Conservation (phyloP, 2,797 vertebrate species). For the Morelia viridis region DNA sequence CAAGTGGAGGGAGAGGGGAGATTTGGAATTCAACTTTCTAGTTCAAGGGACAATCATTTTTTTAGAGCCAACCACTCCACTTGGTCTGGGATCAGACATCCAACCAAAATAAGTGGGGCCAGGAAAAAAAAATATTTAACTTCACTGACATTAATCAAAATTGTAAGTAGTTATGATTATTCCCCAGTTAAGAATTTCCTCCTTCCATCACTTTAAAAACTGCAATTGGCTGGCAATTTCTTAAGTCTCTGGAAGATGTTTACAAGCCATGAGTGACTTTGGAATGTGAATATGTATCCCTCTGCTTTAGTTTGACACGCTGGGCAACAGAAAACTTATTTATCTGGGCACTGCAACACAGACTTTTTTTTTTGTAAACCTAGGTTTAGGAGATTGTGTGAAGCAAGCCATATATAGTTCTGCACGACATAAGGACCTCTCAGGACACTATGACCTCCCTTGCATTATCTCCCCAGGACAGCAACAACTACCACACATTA, state of each 20-base stretch:
- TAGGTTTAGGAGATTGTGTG: background rate
- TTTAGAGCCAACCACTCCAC: background rate
- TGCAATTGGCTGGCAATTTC: background rate
- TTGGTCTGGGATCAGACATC: background rate
- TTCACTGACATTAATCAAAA: background rate
- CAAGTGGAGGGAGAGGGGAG: constrained; percentile 60
- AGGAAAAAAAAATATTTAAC: background rate
- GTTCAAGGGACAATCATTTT: background rate
- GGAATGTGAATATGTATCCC: background rate
- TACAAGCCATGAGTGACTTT: background rate
- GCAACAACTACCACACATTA: background rate
- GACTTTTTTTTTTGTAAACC: background rate
- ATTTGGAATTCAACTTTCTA: constrained; percentile 37
- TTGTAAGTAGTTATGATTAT: background rate
- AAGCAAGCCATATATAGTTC: background rate
- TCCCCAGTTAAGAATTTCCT: background rate
- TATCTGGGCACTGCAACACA: background rate
- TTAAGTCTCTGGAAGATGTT: background rate
- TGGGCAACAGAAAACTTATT: constrained; percentile 32
- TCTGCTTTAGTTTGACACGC: constrained; percentile 28
- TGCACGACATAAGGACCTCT: background rate
- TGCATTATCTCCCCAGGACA: background rate
- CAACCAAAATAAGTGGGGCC: background rate
- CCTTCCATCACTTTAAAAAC: background rate
- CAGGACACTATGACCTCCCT: background rate